Conservation (phyloP, 2,888 invertebrate genomes). For the Tiliacea aurago region DNA sequence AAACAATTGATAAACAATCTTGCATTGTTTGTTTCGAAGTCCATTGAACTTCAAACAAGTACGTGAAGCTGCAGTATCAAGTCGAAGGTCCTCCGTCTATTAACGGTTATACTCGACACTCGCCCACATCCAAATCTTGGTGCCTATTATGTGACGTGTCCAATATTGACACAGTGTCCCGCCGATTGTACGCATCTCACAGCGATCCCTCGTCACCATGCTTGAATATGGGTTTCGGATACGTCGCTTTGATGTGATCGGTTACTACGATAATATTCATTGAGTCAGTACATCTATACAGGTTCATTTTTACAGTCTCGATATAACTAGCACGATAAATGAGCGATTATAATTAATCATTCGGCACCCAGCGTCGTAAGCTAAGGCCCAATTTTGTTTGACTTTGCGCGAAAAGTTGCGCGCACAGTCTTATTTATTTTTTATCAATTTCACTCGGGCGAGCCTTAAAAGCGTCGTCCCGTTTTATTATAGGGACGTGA, state of each 20-base stretch:
- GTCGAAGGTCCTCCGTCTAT: conserved; percentile 82
- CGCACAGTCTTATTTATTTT: conserved; percentile 87
- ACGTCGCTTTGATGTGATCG: conserved; percentile 71
- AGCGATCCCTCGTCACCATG: conserved; percentile 85
- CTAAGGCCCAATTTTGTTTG: conserved; percentile 85
- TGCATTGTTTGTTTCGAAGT: conserved; percentile 41
- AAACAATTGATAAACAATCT: conserved; percentile 31
- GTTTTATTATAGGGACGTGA: conserved; percentile 92
- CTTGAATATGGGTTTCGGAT: conserved; percentile 78
- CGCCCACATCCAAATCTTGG: conserved; percentile 82
- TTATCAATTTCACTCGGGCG: conserved; percentile 88
- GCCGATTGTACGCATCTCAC: conserved; percentile 80
- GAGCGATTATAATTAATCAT: conserved; percentile 83
- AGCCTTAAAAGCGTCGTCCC: conserved; percentile 86
- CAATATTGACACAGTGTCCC: conserved; percentile 88
- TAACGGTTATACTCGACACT: conserved; percentile 76
- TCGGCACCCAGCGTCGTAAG: conserved; percentile 76
- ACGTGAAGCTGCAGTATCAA: conserved; percentile 72
- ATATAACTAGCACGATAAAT: conserved; percentile 64
- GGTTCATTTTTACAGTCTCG: conserved; percentile 48
- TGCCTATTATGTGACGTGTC: conserved; percentile 81
- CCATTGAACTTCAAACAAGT: conserved; percentile 60
- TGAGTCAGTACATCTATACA: conserved; percentile 38
- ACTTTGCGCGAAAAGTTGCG: conserved; percentile 85
- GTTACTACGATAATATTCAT: conserved; percentile 61